phyloP scores from a whole-genome alignment of 2,797 vertebrate genomes.

The Mus minutoides region DNA sequence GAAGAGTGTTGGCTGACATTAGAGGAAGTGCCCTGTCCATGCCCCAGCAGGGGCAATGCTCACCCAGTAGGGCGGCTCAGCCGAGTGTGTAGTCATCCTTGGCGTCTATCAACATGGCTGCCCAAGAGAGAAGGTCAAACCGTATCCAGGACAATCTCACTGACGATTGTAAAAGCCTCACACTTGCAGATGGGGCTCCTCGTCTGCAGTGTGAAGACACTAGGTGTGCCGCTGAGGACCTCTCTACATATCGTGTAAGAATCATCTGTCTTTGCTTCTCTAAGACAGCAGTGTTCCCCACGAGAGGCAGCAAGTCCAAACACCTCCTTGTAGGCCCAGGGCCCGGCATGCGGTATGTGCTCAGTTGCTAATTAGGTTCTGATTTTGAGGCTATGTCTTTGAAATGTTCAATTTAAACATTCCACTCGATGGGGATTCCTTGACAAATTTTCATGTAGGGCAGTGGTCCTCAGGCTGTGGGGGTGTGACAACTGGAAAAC shows the following conservation, averaged over 20 bases:
- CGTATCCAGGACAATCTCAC: not conserved
- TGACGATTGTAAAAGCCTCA: not conserved
- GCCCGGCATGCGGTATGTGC: not conserved
- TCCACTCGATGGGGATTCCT: not conserved
- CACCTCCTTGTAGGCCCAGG: no score
- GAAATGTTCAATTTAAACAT: constrained; percentile 45
- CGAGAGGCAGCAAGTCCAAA: not conserved
- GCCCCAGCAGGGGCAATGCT: not conserved
- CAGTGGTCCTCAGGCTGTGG: not conserved
- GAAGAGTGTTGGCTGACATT: not conserved
- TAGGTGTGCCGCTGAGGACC: not conserved
- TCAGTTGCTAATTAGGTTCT: not conserved
- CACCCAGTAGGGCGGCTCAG: not conserved
- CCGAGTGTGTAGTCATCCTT: not conserved
- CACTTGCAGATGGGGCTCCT: not conserved
- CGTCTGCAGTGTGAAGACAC: not conserved
- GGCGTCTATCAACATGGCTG: constrained; percentile 11
- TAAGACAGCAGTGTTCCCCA: not conserved
- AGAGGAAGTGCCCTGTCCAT: not conserved
- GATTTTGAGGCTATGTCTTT: constrained; percentile 14
- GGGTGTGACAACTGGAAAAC: not conserved
- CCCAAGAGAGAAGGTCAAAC: constrained; percentile 1
- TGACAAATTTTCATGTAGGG: not conserved
- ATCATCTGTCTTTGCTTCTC: not conserved
- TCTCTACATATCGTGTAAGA: not conserved